phyloP scores from a whole-genome alignment of 2,888 invertebrate genomes.

The Agrotis ipsilon region DNA sequence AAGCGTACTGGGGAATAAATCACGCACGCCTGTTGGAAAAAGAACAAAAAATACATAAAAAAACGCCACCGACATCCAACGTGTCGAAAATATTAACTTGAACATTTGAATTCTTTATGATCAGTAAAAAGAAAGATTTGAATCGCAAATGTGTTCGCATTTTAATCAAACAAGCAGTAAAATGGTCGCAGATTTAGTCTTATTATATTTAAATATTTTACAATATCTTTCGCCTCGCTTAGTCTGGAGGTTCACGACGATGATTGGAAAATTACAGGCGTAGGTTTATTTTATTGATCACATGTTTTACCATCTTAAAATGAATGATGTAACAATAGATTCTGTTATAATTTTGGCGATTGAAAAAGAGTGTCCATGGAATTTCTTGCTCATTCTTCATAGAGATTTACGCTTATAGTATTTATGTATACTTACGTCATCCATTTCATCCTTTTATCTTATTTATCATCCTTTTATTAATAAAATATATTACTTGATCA shows the following conservation, averaged over 20 bases:
- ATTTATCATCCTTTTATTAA: too few species aligned
- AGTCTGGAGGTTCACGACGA: constrained; percentile 7
- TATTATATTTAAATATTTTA: constrained; percentile 65
- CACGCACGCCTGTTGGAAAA: constrained; percentile 68
- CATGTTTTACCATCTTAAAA: too few species aligned
- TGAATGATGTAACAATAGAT: too few species aligned
- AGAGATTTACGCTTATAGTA: too few species aligned
- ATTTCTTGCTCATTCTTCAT: too few species aligned
- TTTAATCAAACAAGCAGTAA: constrained; percentile 84
- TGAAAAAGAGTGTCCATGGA: too few species aligned
- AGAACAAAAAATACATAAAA: constrained; percentile 65
- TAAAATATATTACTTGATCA: too few species aligned
- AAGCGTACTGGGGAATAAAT: constrained; percentile 76
- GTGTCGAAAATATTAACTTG: constrained; percentile 89
- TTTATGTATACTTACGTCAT: too few species aligned
- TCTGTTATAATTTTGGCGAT: too few species aligned
- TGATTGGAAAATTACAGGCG: constrained; percentile 44
- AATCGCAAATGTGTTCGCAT: constrained; percentile 89
- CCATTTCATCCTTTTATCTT: too few species aligned
- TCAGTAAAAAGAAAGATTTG: constrained; percentile 89
- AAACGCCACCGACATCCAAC: constrained; percentile 72
- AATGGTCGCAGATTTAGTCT: constrained; percentile 67
- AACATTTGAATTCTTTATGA: constrained; percentile 90
- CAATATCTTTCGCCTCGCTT: constrained; percentile 44
- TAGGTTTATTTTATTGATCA: constrained; percentile 13